Percentiles rank a stretch among this genome's conserved stretches.
These are phyloP conservation scores for Protonibea diacanthus DNA, from an alignment of 2,797 vertebrate species.

Conservation along the genomic window DNA sequence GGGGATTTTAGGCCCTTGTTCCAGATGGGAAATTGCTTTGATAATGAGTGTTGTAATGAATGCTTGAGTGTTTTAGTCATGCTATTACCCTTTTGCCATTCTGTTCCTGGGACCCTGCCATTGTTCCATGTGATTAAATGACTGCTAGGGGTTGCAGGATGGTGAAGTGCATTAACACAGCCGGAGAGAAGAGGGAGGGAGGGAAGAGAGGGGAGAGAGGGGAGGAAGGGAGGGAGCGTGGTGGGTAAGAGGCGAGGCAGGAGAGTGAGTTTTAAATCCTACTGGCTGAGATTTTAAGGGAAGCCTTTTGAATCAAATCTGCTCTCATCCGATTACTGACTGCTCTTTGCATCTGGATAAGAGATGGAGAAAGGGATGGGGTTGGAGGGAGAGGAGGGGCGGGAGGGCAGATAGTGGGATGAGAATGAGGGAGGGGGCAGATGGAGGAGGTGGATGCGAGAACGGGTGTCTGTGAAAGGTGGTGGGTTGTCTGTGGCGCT, in stretches of 20 bases:
- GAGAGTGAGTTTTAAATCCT: conserved; percentile 87
- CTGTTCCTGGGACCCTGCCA: conserved; percentile 63
- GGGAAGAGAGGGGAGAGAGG: conserved; percentile 2
- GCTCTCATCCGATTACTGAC: conserved; percentile 90
- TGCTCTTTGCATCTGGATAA: conserved; percentile 88
- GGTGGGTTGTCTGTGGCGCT: conserved; percentile 5
- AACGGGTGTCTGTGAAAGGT: conserved; percentile 16
- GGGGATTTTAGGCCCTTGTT: conserved; percentile 62
- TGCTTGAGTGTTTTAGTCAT: conserved; percentile 59
- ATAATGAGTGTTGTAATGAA: conserved; percentile 68
- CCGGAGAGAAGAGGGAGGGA: conserved; percentile 44
- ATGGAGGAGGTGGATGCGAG: conserved; percentile 49
- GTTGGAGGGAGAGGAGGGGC: conserved; percentile 19
- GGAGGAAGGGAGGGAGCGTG: conserved; percentile 20
- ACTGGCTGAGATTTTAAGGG: conserved; percentile 87
- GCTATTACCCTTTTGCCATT: conserved; percentile 72
- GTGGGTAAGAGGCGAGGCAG: conserved; percentile 63
- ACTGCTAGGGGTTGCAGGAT: conserved; percentile 58
- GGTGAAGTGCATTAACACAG: conserved; percentile 76
- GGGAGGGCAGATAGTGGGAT: conserved; percentile 59
- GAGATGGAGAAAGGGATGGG: conserved; percentile 81
- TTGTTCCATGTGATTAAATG: conserved; percentile 81
- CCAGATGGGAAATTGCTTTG: conserved; percentile 65
- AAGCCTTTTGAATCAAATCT: conserved; percentile 88
- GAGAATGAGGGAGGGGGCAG: conserved; percentile 70